Percentiles rank a stretch among this genome's conserved stretches.
Conservation (phyloP, 1,140 invertebrate genomes). For the Anastrepha ludens region DNA sequence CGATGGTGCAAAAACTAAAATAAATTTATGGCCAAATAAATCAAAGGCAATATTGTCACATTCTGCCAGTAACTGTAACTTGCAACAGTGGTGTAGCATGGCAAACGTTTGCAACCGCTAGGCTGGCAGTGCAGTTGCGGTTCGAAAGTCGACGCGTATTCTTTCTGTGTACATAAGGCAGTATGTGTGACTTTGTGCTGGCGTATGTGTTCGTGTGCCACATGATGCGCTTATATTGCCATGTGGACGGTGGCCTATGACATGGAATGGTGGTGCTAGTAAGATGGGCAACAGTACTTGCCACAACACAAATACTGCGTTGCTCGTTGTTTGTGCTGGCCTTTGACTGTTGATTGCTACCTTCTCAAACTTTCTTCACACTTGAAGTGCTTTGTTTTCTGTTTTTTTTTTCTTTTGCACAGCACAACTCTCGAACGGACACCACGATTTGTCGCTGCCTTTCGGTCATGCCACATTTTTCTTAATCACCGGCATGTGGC, state of each 20-base stretch:
- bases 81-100: conserved; percentile 5
- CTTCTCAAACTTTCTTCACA: no score
- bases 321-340: background rate
- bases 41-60: conserved; percentile 69
- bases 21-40: conserved; percentile 67
- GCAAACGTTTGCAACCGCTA: background rate
- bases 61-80: conserved; percentile 56
- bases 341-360: background rate
- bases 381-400: no score
- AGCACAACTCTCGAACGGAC: no score
- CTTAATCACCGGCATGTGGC: no score
- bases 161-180: background rate
- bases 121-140: background rate
- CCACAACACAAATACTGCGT: background rate
- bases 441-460: no score
- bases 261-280: background rate
- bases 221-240: conserved; percentile 6
- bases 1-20: conserved; percentile 62
- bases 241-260: conserved; percentile 3
- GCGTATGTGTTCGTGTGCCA: background rate
- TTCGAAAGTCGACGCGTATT: background rate
- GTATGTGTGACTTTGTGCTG: background rate
- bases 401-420: no score
- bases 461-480: no score
- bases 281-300: background rate